Evolutionary conservation across 2,888 invertebrate species (phyloP).

Genomic region (Cactoblastis cactorum): DNA sequence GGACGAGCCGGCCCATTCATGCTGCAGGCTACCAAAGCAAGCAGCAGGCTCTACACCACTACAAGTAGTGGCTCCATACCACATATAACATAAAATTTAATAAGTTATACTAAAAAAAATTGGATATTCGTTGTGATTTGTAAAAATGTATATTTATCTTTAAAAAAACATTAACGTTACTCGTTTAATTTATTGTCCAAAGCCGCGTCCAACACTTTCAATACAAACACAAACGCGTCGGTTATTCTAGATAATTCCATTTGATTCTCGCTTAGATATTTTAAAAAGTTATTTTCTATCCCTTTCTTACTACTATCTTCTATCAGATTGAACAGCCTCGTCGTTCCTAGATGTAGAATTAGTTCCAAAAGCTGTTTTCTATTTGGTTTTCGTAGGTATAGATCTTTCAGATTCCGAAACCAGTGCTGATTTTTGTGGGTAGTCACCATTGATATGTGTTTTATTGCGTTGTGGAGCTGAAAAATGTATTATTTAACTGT

Average conservation of each 20-base stretch:
- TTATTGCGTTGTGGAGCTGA: slow-evolving; percentile 56
- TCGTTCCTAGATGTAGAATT: slow-evolving; percentile 41
- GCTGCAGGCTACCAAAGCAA: too few relatives aligned
- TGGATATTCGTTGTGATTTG: too few relatives aligned
- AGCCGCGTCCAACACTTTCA: slow-evolving; percentile 36
- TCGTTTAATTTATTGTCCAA: not conserved
- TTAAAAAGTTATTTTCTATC: slow-evolving; percentile 33
- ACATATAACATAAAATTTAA: too few relatives aligned
- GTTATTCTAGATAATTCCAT: slow-evolving; percentile 30
- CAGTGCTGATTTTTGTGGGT: slow-evolving; percentile 45
- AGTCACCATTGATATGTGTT: slow-evolving; percentile 44
- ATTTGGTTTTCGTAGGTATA: slow-evolving; percentile 34
- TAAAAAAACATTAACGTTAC: not conserved
- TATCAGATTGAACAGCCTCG: slow-evolving; percentile 41
- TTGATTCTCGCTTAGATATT: slow-evolving; percentile 34
- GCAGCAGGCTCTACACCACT: too few relatives aligned
- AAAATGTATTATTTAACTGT: too few relatives aligned
- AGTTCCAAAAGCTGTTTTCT: slow-evolving; percentile 37
- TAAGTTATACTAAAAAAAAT: too few relatives aligned
- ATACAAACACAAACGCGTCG: slow-evolving; percentile 39
- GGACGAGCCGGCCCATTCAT: too few relatives aligned
- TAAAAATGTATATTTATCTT: not conserved
- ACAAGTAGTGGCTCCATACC: too few relatives aligned
- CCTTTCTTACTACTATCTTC: slow-evolving; percentile 40
- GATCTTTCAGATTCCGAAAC: slow-evolving; percentile 45